These are phyloP conservation scores for Hermaeophaga mercurialis DNA, from an alignment of 2,888 invertebrate genomes.

Conservation along the genomic window DNA sequence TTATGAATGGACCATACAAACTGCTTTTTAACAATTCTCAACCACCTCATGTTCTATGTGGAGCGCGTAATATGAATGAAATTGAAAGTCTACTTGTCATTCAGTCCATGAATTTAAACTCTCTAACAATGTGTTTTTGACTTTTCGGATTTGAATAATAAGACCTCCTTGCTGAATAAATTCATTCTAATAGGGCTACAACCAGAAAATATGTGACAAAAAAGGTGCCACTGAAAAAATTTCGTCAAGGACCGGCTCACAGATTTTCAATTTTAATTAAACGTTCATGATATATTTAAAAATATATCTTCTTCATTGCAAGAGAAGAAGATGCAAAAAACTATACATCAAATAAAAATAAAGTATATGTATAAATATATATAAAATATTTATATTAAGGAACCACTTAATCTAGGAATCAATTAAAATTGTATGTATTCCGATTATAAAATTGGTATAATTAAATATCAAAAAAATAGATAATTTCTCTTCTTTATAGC, in stretches of 20 bases:
- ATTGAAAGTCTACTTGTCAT: slow-evolving; percentile 34
- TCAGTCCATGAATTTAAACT: slow-evolving; percentile 31
- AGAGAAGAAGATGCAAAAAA: no score
- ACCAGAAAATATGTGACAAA: slow-evolving; percentile 36
- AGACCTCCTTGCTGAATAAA: slow-evolving; percentile 43
- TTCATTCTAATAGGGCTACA: slow-evolving; percentile 40
- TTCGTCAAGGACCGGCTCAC: not conserved
- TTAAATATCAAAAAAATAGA: no score
- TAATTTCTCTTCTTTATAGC: no score
- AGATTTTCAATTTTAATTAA: not conserved
- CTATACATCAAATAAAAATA: no score
- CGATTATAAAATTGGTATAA: no score
- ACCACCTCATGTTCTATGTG: slow-evolving; percentile 27
- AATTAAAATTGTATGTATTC: no score
- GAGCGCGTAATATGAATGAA: slow-evolving; percentile 37
- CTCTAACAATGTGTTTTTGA: slow-evolving; percentile 46
- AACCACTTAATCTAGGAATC: no score
- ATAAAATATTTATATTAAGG: no score
- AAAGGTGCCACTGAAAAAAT: slow-evolving; percentile 27
- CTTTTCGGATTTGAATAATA: slow-evolving; percentile 40
- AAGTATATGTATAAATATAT: no score
- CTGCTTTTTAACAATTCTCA: slow-evolving; percentile 21
- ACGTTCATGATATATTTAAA: no score
- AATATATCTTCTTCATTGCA: no score
- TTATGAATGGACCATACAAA: slow-evolving; percentile 24